A percentile compares a stretch with the other conserved stretches of the same genome.
phyloP scores from a whole-genome alignment of 2,113 vertebrate species.

The Hippocampus mohnikei region DNA sequence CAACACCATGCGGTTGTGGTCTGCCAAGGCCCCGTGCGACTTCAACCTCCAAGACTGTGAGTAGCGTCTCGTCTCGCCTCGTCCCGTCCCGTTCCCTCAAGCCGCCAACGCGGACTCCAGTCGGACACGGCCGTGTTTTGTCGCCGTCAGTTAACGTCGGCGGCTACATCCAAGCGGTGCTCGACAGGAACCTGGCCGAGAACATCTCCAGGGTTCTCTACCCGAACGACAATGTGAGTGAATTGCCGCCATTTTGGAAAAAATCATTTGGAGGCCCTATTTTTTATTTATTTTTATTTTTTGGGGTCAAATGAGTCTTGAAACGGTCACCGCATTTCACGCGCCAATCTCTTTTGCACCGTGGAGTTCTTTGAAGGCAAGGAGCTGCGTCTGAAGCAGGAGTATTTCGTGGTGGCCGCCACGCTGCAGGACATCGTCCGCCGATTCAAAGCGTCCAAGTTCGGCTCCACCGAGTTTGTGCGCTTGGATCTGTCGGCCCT shows the following conservation, averaged over 20 bases:
- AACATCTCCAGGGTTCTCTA: slow-evolving; percentile 93
- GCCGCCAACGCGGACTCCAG: too few relatives aligned
- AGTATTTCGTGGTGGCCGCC: slow-evolving; percentile 88
- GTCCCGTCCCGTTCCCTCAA: too few relatives aligned
- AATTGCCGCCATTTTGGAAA: neutral
- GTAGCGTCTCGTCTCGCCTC: slow-evolving; percentile 50
- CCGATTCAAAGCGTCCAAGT: slow-evolving; percentile 89
- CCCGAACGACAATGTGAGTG: slow-evolving; percentile 86
- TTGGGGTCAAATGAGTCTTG: too few relatives aligned
- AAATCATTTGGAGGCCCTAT: too few relatives aligned
- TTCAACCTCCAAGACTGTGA: slow-evolving; percentile 93
- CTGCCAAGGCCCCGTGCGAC: slow-evolving; percentile 87
- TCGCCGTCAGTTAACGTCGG: slow-evolving; percentile 76
- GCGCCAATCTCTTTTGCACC: neutral
- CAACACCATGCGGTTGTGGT: slow-evolving; percentile 93
- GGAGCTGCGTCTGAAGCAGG: slow-evolving; percentile 88
- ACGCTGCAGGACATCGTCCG: slow-evolving; percentile 90
- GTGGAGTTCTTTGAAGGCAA: slow-evolving; percentile 88
- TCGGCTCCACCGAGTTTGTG: slow-evolving; percentile 81
- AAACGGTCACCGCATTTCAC: too few relatives aligned
- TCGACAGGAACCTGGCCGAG: slow-evolving; percentile 87
- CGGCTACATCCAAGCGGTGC: slow-evolving; percentile 88
- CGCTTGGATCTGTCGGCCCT: slow-evolving; percentile 78
- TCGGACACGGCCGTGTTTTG: neutral
- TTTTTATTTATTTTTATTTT: too few relatives aligned